Percentiles rank a stretch among this genome's conserved stretches.
phyloP scores from a whole-genome alignment of 2,797 vertebrate genomes.

The Saxicola maurus region DNA sequence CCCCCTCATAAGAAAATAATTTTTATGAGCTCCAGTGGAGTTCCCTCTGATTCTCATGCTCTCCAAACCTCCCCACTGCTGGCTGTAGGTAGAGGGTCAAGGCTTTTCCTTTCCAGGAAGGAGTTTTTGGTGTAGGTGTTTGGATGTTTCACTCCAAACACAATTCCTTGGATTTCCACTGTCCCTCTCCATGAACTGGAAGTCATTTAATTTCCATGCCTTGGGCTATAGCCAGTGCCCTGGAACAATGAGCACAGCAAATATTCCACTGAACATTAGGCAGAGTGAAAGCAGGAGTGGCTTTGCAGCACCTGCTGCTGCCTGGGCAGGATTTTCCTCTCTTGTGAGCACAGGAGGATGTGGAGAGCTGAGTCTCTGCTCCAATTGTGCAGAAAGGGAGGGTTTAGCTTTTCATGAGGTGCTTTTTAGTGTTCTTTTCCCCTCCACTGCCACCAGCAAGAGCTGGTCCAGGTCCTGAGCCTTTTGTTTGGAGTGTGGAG shows the following conservation, averaged over 20 bases:
- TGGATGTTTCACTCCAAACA: not conserved
- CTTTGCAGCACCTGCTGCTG: not conserved
- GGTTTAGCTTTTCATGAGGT: fast-evolving
- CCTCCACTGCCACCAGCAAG: not conserved
- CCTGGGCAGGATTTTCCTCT: fast-evolving
- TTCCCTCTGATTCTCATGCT: not conserved
- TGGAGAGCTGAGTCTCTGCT: not conserved
- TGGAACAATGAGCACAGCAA: not conserved
- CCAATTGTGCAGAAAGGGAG: not conserved
- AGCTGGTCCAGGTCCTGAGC: not conserved
- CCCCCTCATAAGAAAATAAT: conserved; percentile 17
- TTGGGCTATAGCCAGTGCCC: not conserved
- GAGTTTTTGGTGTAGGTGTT: fast-evolving
- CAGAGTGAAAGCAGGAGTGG: not conserved
- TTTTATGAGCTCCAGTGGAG: not conserved
- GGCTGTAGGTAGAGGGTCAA: not conserved
- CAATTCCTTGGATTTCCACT: not conserved
- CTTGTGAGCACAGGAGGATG: fast-evolving
- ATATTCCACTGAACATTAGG: not conserved
- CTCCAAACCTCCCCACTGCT: not conserved
- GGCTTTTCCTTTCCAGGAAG: not conserved
- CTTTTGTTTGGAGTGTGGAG: not conserved
- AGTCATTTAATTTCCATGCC: not conserved
- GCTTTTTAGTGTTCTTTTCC: not conserved
- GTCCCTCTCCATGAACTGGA: not conserved